Percentiles rank a stretch among this genome's conserved stretches.
Conservation (phyloP, 1,140 invertebrate genomes). For the Propsilocerus akamusi region DNA sequence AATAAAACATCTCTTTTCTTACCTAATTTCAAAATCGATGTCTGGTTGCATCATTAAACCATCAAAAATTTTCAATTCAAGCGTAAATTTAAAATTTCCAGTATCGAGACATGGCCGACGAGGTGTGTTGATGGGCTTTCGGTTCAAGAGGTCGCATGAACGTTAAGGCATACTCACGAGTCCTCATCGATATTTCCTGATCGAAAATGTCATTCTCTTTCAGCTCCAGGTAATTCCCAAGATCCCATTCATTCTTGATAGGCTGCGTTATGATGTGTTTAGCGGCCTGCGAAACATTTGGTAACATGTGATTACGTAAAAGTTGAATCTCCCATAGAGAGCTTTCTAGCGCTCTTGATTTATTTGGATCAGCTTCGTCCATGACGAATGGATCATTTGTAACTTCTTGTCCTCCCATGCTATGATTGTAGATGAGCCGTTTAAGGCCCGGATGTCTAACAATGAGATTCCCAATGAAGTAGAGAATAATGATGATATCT, state of each 20-base stretch:
- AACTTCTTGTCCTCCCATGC: constrained; percentile 29
- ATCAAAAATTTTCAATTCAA: no score
- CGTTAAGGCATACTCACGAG: neutral
- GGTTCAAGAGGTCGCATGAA: neutral
- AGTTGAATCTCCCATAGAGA: constrained; percentile 81
- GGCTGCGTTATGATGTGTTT: constrained; percentile 42
- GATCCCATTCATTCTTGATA: constrained; percentile 46
- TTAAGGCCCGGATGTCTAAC: constrained; percentile 71
- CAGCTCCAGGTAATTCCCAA: constrained; percentile 36
- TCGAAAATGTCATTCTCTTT: constrained; percentile 26
- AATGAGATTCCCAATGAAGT: constrained; percentile 74
- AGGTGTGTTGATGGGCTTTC: neutral
- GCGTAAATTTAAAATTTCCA: constrained; percentile 3
- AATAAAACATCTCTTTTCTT: no score
- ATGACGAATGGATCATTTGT: constrained; percentile 62
- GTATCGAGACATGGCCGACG: neutral
- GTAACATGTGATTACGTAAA: constrained; percentile 55
- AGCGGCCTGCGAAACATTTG: constrained; percentile 43
- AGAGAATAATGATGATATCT: constrained; percentile 58
- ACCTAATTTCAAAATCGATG: no score
- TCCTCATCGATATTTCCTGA: neutral
- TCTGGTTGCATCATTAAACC: no score
- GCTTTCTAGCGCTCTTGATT: constrained; percentile 63
- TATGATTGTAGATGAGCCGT: constrained; percentile 44
- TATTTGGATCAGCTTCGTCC: constrained; percentile 56